Base-by-base conservation (phyloP, 2,888 invertebrate genomes). In the Frankliniella fusca region DNA sequence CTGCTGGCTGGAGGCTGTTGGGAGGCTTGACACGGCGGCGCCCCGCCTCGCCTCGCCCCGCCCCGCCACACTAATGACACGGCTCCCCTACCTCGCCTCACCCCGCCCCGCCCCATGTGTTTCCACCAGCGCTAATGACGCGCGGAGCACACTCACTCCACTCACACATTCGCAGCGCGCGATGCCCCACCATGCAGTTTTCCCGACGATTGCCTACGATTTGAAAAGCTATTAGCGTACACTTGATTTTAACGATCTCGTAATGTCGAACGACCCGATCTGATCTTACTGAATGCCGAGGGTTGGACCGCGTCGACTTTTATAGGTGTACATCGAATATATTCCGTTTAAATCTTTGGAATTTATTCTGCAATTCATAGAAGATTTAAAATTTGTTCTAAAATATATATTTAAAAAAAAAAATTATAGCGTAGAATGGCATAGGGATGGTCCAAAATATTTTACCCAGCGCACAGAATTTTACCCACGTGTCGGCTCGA, bases 101-200 rank as follows among this genome's bases (percentile, higher is more conserved):
- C 70, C 11, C 11, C 70, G 7, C 70, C 70, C 23, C 10, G 70
- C 38, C 38, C 38, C 70, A 76, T 76, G 70, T 76, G 70, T 76
- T 76, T 76, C 70, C 70, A 76, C 70, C 27, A 23, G n/a, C 61
- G 23, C 70, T 76, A 76, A 76, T 76, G 70, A 76, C 27, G 70
- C 54, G 54, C 70, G 27, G 70, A 11, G 11, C 70, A 70, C 70
- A 70, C 70, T 7, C 70, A 76, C 70, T 23, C 23, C 65, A 65
- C 70, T n/a, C 23, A 70, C 70, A 70, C 70, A 70, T 23, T 70
- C 23, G 27, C 70, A 76, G 18, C 12, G 20, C 61, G 61, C 61
- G 12, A 18, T 38, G n/a, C 61, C 61, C 61, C 27, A 27, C 27
- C 27, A 27, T 27, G 70, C 70, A 23, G 1, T 27, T 76, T 70